These are phyloP conservation scores for Sebastes baramenuke DNA, from an alignment of 2,797 vertebrate species.

Conservation along the genomic window DNA sequence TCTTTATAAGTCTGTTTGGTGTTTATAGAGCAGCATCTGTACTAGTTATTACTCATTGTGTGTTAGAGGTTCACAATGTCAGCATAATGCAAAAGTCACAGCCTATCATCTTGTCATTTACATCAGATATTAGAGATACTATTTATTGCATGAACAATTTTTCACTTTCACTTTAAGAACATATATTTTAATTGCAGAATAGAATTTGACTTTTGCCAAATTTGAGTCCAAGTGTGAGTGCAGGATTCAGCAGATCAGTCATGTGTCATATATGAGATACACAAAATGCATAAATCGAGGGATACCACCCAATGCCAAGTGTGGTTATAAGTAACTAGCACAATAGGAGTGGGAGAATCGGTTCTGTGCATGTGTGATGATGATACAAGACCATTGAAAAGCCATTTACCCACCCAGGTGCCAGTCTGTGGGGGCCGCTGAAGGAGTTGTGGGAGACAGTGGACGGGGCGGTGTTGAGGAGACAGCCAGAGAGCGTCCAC, in stretches of 20 bases:
- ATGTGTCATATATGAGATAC: background rate
- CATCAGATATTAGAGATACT: background rate
- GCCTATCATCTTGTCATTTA: background rate
- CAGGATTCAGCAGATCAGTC: background rate
- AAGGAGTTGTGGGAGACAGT: constrained; percentile 96
- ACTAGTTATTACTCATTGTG: background rate
- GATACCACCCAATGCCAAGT: background rate
- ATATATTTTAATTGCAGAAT: background rate
- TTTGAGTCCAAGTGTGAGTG: no score
- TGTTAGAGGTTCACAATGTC: background rate
- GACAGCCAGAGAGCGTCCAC: constrained; percentile 91
- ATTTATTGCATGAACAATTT: background rate
- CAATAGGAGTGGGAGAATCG: background rate
- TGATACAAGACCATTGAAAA: background rate
- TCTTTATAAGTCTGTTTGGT: background rate
- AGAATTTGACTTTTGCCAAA: background rate
- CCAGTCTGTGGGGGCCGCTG: constrained; percentile 97
- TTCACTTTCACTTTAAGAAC: background rate
- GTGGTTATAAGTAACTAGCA: background rate
- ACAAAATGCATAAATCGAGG: background rate
- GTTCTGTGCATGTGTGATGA: background rate
- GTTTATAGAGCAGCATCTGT: background rate
- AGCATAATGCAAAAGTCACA: background rate
- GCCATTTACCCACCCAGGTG: constrained; percentile 79
- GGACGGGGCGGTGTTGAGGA: constrained; percentile 90